A percentile compares a stretch with the other conserved stretches of the same genome.
These are phyloP conservation scores for Apodemia duryi DNA, from an alignment of 2,888 invertebrate genomes.

Conservation along the genomic window DNA sequence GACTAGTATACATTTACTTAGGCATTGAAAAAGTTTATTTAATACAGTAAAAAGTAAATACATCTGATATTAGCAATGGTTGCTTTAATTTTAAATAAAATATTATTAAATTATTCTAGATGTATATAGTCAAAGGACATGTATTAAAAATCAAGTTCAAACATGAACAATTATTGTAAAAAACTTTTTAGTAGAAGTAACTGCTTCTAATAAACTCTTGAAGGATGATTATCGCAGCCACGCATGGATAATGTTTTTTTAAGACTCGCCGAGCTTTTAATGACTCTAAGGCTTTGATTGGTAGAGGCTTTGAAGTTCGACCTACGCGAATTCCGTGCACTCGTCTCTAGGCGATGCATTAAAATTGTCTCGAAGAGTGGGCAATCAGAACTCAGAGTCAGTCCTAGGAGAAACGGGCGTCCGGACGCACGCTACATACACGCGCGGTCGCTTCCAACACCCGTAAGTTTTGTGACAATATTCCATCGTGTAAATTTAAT, in stretches of 20 bases:
- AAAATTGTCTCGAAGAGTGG: constrained; percentile 27
- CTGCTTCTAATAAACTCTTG: no score
- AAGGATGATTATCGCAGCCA: no score
- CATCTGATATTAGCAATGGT: no score
- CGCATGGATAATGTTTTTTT: neutral
- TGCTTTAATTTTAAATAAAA: no score
- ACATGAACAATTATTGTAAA: no score
- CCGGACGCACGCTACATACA: constrained; percentile 45
- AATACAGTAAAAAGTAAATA: no score
- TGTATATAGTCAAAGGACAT: no score
- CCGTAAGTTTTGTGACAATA: constrained; percentile 67
- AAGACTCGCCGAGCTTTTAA: neutral
- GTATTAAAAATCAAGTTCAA: no score
- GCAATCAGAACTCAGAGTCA: constrained; percentile 35
- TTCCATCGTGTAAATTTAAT: constrained; percentile 40
- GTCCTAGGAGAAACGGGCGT: constrained; percentile 51
- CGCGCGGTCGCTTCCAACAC: constrained; percentile 37
- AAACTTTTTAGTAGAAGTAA: no score
- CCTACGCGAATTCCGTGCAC: constrained; percentile 23
- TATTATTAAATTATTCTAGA: no score
- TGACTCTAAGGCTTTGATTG: constrained; percentile 7
- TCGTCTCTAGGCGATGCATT: constrained; percentile 25
- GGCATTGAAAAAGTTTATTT: no score
- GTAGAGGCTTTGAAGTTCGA: constrained; percentile 12
- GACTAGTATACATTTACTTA: no score